These are phyloP conservation scores for Phengaris alcon DNA, from an alignment of 2,888 invertebrate species.

Conservation along the genomic window DNA sequence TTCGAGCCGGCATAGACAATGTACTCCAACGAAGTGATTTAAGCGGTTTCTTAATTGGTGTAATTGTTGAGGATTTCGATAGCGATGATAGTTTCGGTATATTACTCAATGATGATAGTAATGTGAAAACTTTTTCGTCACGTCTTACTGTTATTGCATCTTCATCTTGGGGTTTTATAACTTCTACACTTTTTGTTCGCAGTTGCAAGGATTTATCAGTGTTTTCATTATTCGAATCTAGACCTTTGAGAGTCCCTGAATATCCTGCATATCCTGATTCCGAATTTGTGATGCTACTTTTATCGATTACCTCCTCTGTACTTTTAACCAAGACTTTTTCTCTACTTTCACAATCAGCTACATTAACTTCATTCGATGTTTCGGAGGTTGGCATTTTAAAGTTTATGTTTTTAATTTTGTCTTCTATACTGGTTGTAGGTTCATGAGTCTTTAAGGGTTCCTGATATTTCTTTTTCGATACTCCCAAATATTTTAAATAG, in stretches of 20 bases:
- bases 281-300: conserved; percentile 52
- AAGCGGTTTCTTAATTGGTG: conserved; percentile 40
- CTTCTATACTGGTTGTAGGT: background rate
- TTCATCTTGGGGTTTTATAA: conserved; percentile 24
- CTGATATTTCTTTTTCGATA: background rate
- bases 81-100: conserved; percentile 40
- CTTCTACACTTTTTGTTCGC: conserved; percentile 36
- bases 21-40: conserved; percentile 63
- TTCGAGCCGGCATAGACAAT: conserved; percentile 49
- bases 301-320: conserved; percentile 35
- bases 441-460: background rate
- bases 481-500: conserved; percentile 5
- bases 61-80: conserved; percentile 50
- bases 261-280: conserved; percentile 60
- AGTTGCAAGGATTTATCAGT: conserved; percentile 29
- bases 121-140: conserved; percentile 47
- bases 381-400: conserved; percentile 18
- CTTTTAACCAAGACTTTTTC: conserved; percentile 30
- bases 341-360: conserved; percentile 39
- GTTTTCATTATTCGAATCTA: conserved; percentile 44
- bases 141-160: conserved; percentile 2
- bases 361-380: background rate
- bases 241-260: conserved; percentile 47
- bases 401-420: background rate
- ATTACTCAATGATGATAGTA: conserved; percentile 45